Percentiles rank a stretch among this genome's conserved stretches.
Conservation (phyloP, 2,113 vertebrate species). For the Andinoacara biseriatus region DNA sequence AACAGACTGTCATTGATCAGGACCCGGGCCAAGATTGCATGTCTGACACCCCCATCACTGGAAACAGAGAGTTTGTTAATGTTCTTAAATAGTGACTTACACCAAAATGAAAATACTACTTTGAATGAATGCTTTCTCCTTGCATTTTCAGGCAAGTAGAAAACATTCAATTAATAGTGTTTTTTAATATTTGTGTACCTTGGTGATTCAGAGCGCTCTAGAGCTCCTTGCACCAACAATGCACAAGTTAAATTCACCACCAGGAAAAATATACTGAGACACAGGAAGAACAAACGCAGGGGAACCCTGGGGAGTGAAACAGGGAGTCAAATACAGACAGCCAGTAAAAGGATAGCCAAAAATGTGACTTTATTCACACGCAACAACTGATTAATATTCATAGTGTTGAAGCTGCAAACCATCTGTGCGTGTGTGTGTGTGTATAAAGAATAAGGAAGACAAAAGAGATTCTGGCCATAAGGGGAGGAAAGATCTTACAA, state of each 20-base stretch:
- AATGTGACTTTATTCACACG: background rate
- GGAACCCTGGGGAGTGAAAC: conserved; percentile 80
- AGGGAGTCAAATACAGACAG: background rate
- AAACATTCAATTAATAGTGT: background rate
- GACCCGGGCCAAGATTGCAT: conserved; percentile 86
- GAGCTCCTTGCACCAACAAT: conserved; percentile 84
- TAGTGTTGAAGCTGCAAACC: background rate
- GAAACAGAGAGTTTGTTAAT: background rate
- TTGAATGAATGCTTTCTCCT: background rate
- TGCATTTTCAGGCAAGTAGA: background rate
- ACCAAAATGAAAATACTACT: background rate
- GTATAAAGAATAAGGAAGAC: background rate
- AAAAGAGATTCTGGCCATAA: background rate
- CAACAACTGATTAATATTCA: conserved; percentile 1
- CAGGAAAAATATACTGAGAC: conserved; percentile 88
- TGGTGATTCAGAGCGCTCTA: conserved; percentile 60
- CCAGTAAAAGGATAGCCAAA: background rate
- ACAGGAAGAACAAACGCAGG: conserved; percentile 87
- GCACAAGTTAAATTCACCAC: conserved; percentile 94
- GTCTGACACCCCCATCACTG: conserved; percentile 81
- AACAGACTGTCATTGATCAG: conserved; percentile 94
- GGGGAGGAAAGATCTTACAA: background rate
- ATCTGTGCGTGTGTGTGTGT: background rate
- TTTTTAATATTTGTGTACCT: conserved; percentile 45
- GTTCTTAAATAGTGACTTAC: background rate